Evolutionary conservation across 2,113 vertebrate genomes (phyloP), one percentile per base, ranked within the genome.

Genomic region (Stigmatopora nigra): DNA sequence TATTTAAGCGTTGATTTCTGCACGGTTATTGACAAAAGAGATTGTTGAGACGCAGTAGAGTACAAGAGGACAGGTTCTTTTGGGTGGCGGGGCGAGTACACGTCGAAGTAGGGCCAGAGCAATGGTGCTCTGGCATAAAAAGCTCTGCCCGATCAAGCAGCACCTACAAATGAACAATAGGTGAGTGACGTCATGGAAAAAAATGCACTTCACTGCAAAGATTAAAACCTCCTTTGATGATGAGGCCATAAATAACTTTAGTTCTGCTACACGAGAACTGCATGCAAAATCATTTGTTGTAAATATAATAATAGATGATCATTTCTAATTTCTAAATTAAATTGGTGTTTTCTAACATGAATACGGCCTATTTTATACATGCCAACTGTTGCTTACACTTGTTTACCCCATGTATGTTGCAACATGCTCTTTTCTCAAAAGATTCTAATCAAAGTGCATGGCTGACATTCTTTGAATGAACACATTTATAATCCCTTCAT

Each of bases 41-140:
- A 87, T 86, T 87, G 82, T 80, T 67, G 77, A 77, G 76, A 85
- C 84, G 82, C 85, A 82, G 83, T 77, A 16, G 64, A 68, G 61
- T 57, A 63, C 47, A 55, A 75, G 63, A 72, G 36, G 31, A 38
- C 60, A 61, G 44, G 70, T 58, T 82, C 71, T 25, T 73, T 16
- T 0, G 13, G 22, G 19, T 11, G 11, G 7, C 19, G 51, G 19
- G 48, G 2, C n/a, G n/a, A n/a, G 48, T 7, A 17, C 6, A n/a
- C 7, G 49, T 20, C 15, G 53, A 15, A 41, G 38, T 41, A 41
- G 38, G 13, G 65, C n/a, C n/a, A n/a, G n/a, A n/a, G n/a, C n/a
- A n/a, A n/a, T n/a, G n/a, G n/a, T n/a, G n/a, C 56, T 55, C 47
- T 57, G 45, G 20, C 46, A 38, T 45, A 9, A 53, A 35, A 41